phyloP scores from a whole-genome alignment of 2,888 invertebrate species.

The Leucophenga maculata region DNA sequence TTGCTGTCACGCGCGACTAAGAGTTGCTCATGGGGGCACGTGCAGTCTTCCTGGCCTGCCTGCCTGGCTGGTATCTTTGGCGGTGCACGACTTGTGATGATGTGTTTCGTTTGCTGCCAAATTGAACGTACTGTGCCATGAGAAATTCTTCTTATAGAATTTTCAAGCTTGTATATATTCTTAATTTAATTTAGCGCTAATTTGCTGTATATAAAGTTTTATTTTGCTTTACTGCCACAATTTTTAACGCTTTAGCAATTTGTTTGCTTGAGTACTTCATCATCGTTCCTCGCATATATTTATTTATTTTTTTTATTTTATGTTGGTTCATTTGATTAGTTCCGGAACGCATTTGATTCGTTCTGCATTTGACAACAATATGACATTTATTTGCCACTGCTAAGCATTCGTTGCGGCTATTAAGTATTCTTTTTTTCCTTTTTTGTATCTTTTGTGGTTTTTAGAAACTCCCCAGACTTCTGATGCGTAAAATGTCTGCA shows the following conservation, averaged over 20 bases:
- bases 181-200: neutral
- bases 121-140: neutral
- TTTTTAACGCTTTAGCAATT: neutral
- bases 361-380: slow-evolving; percentile 43
- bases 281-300: neutral
- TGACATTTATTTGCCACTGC: slow-evolving; percentile 21
- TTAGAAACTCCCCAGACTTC: neutral
- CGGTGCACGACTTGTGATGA: neutral
- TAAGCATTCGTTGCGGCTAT: slow-evolving; percentile 20
- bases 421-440: neutral
- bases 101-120: slow-evolving; percentile 13
- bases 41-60: neutral
- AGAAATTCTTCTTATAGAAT: neutral
- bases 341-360: slow-evolving; percentile 57
- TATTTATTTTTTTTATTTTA: neutral
- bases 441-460: neutral
- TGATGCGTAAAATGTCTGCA: slow-evolving; percentile 8
- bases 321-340: slow-evolving; percentile 45
- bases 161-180: neutral
- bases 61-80: neutral
- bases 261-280: neutral
- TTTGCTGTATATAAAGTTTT: neutral
- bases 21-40: neutral
- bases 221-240: neutral
- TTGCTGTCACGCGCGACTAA: slow-evolving; percentile 14